phyloP scores from a whole-genome alignment of 1,140 invertebrate species.

The Caenorhabditis inopinata region DNA sequence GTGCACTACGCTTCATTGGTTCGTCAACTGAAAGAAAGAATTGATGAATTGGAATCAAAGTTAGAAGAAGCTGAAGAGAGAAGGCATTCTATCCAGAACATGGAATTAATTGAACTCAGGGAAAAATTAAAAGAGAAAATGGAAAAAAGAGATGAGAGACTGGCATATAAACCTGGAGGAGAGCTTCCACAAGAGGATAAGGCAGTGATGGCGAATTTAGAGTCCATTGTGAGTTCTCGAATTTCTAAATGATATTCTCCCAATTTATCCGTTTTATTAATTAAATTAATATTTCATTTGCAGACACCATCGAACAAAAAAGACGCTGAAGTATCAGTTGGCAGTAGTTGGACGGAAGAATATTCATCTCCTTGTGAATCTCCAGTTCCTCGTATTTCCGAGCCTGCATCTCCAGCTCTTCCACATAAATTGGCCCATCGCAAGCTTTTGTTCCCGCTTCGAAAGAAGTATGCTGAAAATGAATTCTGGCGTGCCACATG shows the following conservation, averaged over 20 bases:
- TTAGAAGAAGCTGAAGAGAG: conserved; percentile 46
- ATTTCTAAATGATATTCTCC: too few relatives aligned
- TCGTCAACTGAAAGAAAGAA: conserved; percentile 55
- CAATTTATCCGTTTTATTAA: too few relatives aligned
- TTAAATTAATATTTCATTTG: neutral
- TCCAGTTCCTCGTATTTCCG: conserved; percentile 56
- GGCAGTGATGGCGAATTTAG: conserved; percentile 42
- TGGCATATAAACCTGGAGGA: conserved; percentile 29
- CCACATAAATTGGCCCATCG: conserved; percentile 63
- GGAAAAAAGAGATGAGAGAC: conserved; percentile 13
- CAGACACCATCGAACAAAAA: neutral
- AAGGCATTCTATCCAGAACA: conserved; percentile 31
- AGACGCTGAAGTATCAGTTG: conserved; percentile 35
- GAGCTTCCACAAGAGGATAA: conserved; percentile 45
- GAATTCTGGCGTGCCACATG: conserved; percentile 65
- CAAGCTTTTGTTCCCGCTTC: conserved; percentile 60
- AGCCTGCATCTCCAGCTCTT: conserved; percentile 60
- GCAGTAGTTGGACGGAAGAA: conserved; percentile 18
- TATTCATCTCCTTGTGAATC: conserved; percentile 41
- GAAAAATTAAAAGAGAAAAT: conserved; percentile 21
- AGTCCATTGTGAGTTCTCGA: neutral
- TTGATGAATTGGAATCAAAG: conserved; percentile 59
- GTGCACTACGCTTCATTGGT: conserved; percentile 52
- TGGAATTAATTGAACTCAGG: conserved; percentile 9
- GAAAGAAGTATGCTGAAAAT: conserved; percentile 59